phyloP scores from a whole-genome alignment of 2,888 invertebrate species.

The Erebia epiphron region DNA sequence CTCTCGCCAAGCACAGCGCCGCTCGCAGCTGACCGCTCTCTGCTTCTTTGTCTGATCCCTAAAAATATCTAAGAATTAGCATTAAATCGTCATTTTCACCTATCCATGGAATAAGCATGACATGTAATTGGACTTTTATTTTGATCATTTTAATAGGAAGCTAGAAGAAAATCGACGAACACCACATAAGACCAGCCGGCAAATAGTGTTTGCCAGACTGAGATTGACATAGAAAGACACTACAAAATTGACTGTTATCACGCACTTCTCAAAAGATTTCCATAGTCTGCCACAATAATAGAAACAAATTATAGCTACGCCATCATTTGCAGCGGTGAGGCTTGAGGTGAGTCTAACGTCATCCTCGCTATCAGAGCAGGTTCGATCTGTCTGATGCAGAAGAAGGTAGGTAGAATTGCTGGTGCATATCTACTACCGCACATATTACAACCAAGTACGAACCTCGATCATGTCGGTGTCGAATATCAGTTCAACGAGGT shows the following conservation, averaged over 20 bases:
- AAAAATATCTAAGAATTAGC: background rate
- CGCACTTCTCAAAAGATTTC: no score
- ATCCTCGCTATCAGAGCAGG: slow-evolving; percentile 74
- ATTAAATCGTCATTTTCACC: no score
- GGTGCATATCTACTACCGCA: slow-evolving; percentile 60
- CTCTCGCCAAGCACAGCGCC: slow-evolving; percentile 87
- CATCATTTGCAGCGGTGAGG: slow-evolving; percentile 72
- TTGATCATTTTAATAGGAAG: no score
- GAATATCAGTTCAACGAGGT: slow-evolving; percentile 71
- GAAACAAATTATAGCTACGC: slow-evolving; percentile 51
- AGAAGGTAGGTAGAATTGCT: slow-evolving; percentile 50
- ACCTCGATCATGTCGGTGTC: slow-evolving; percentile 69
- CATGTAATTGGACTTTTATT: no score
- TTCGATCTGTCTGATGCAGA: slow-evolving; percentile 64
- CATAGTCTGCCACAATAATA: no score
- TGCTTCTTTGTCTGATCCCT: slow-evolving; percentile 65
- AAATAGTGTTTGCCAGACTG: no score
- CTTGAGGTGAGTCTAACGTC: slow-evolving; percentile 76
- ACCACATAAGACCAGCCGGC: no score
- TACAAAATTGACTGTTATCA: no score
- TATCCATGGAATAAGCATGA: no score
- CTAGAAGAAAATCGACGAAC: no score
- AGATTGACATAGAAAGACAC: no score
- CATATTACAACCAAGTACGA: background rate
- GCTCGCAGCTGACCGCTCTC: slow-evolving; percentile 67